Evolutionary conservation across 1,140 invertebrate species (phyloP).

Genomic region (Mylabris phalerata): DNA sequence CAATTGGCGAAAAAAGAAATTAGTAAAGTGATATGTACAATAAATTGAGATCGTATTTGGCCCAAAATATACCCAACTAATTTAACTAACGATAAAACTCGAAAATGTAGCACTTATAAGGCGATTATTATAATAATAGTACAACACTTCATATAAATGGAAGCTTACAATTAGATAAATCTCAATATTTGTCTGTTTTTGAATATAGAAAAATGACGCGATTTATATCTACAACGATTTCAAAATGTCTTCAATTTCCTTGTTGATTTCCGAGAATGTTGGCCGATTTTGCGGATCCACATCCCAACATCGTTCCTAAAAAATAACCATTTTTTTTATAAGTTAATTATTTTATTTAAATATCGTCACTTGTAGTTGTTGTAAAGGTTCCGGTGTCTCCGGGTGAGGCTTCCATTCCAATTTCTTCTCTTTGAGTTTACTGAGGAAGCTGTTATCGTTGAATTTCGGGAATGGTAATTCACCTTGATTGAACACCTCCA

Average conservation of each 20-base stretch:
- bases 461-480: conserved; percentile 78
- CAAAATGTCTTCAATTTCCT: conserved; percentile 33
- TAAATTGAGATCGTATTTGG: too few relatives aligned
- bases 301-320: conserved; percentile 36
- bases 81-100: too few relatives aligned
- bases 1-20: too few relatives aligned
- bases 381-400: conserved; percentile 56
- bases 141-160: conserved; percentile 1
- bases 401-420: conserved; percentile 60
- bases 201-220: conserved; percentile 12
- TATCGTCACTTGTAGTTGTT: conserved; percentile 52
- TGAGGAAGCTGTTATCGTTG: conserved; percentile 68
- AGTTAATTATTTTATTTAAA: neutral
- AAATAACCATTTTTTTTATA: conserved; percentile 5
- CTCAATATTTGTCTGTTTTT: conserved; percentile 8
- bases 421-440: conserved; percentile 58
- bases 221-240: conserved; percentile 37
- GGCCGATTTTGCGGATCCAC: conserved; percentile 37
- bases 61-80: too few relatives aligned
- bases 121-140: too few relatives aligned
- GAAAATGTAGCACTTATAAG: too few relatives aligned
- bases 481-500: conserved; percentile 86
- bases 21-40: too few relatives aligned
- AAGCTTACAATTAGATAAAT: conserved; percentile 18
- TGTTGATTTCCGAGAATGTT: conserved; percentile 31